A percentile compares a stretch with the other conserved stretches of the same genome.
Evolutionary conservation across 2,888 invertebrate species (phyloP).

Genomic region (Thelaira solivaga): DNA sequence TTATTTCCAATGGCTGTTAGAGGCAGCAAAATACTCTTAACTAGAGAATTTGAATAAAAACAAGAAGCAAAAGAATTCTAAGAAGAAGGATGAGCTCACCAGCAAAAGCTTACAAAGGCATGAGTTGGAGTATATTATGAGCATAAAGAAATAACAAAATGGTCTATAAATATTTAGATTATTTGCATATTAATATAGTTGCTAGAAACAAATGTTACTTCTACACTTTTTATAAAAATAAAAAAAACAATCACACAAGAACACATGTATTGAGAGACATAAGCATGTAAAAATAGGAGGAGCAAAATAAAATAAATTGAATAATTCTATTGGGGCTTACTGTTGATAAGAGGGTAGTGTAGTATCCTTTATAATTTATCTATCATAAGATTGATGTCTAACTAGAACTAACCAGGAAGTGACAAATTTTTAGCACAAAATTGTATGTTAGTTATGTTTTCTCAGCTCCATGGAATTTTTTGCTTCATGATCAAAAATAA

Average conservation of each 20-base stretch:
- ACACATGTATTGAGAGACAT: neutral
- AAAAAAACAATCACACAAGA: neutral
- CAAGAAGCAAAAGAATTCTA: too few relatives aligned
- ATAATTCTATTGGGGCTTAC: too few relatives aligned
- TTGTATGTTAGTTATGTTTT: too few relatives aligned
- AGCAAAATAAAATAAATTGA: too few relatives aligned
- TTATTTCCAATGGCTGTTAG: slow-evolving; percentile 3
- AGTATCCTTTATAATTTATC: too few relatives aligned
- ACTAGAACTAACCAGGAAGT: too few relatives aligned
- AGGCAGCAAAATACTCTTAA: neutral
- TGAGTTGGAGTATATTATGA: slow-evolving; percentile 1
- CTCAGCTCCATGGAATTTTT: too few relatives aligned
- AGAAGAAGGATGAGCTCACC: neutral
- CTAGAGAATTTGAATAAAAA: neutral
- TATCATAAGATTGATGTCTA: too few relatives aligned
- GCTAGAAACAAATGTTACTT: slow-evolving; percentile 46
- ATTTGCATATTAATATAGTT: slow-evolving; percentile 73
- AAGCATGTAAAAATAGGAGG: too few relatives aligned
- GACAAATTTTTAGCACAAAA: too few relatives aligned
- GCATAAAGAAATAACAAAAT: slow-evolving; percentile 5
- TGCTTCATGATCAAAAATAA: too few relatives aligned
- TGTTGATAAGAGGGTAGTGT: too few relatives aligned
- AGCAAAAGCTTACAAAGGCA: neutral
- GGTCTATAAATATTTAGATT: slow-evolving; percentile 74
- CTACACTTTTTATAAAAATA: neutral